phyloP scores from a whole-genome alignment of 2,797 vertebrate species.

The Fistularia tabacaria region DNA sequence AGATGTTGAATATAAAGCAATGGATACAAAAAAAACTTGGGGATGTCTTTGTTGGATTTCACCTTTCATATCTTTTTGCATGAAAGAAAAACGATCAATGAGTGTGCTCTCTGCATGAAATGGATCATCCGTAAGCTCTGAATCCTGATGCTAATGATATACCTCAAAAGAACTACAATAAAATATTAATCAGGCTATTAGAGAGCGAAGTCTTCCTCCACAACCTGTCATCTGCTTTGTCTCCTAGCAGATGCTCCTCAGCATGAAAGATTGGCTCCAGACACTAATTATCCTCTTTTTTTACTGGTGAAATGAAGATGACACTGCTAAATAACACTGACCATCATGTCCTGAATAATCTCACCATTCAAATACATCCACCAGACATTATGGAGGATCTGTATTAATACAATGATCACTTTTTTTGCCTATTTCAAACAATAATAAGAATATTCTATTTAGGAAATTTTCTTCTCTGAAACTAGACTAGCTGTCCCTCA shows the following conservation, averaged over 20 bases:
- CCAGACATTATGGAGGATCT: constrained; percentile 8
- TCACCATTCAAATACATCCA: neutral
- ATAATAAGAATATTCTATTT: too few species aligned
- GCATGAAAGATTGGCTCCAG: constrained; percentile 25
- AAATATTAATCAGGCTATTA: constrained; percentile 50
- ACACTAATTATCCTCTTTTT: constrained; percentile 25
- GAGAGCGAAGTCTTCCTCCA: constrained; percentile 16
- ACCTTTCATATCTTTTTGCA: too few species aligned
- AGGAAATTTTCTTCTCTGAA: too few species aligned
- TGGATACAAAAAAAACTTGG: too few species aligned
- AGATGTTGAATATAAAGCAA: too few species aligned
- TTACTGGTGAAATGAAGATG: constrained; percentile 8
- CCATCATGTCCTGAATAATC: constrained; percentile 22
- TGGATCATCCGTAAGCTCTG: neutral
- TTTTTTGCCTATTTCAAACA: too few species aligned
- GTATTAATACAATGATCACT: too few species aligned
- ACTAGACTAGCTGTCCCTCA: too few species aligned
- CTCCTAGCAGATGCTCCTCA: constrained; percentile 29
- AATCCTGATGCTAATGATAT: constrained; percentile 22
- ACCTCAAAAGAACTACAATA: constrained; percentile 25
- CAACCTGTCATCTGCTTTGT: constrained; percentile 28
- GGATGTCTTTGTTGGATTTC: too few species aligned
- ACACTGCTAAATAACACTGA: constrained; percentile 7
- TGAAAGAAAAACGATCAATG: too few species aligned
- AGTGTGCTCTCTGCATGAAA: neutral